Base-by-base conservation (phyloP, 2,888 invertebrate species). In the Nysson spinosus region DNA sequence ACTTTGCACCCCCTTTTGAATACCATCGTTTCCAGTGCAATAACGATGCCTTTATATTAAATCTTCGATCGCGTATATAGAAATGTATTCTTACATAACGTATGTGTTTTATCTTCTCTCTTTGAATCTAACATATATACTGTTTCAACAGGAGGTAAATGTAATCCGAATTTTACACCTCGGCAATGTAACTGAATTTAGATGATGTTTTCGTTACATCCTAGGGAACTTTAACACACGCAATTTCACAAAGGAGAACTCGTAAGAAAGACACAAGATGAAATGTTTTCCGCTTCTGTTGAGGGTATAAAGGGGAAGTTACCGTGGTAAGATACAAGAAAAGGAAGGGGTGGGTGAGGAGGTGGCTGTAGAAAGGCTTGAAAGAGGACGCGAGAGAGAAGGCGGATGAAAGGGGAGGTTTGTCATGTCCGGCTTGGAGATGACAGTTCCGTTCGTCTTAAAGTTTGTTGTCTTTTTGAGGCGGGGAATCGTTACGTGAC, bases 391-490 rank as follows among this genome's bases (percentile, higher is more conserved):
- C 57, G 56, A 49, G 61, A 56, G 28, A 70, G 78, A 75, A 80
- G n/a, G n/a, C n/a, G n/a, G n/a, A 78, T 72, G 72, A 72, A 30
- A 66, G 72, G 66, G 75, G 69, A 72, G 78, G 75, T 82, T 80
- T 81, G 78, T 83, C 84, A 84, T 82, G 82, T 84, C 83, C 83
- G 79, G 81, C 63, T 75, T 83, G 84, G 80, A 77, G 82, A 83
- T 83, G 83, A 81, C 83, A 79, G 84, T 83, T 81, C 79, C 77
- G 83, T 76, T 78, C 78, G 80, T 80, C 79, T 80, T 75, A 63
- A 79, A 80, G 81, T 83, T 83, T 81, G 75, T 78, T 77, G 81
- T 81, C 79, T 79, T 78, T 77, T 69, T 47, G 68, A 34, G 63
- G 62, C 54, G 65, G 63, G 65, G 66, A 75, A 81, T 79, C 73